Percentiles rank a stretch among this genome's conserved stretches.
phyloP scores from a whole-genome alignment of 2,797 vertebrate genomes.

The Podarcis lilfordi region DNA sequence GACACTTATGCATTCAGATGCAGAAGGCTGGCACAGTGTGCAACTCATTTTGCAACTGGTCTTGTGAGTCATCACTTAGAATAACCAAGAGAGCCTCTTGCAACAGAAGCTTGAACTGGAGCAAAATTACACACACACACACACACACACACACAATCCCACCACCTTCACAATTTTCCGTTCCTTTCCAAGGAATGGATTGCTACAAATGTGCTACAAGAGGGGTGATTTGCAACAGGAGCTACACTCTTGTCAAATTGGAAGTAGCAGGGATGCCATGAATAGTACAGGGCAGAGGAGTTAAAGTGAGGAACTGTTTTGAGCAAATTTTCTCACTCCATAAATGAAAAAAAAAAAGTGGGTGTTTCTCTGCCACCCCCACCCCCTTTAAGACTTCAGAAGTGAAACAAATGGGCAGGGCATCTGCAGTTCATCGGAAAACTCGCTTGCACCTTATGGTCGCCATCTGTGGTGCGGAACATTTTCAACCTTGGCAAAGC shows the following conservation, averaged over 20 bases:
- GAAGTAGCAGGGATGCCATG: conserved; percentile 71
- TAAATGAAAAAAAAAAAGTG: conserved; percentile 64
- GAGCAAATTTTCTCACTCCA: conserved; percentile 19
- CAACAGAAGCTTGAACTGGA: conserved; percentile 61
- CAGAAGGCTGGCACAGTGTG: conserved; percentile 4
- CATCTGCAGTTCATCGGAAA: conserved; percentile 72
- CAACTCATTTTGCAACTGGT: background rate
- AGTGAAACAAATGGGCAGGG: conserved; percentile 74
- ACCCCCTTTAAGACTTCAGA: conserved; percentile 66
- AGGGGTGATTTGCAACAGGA: conserved; percentile 69
- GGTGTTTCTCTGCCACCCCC: conserved; percentile 37
- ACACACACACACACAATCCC: background rate
- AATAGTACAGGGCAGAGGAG: conserved; percentile 67
- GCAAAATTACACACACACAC: conserved; percentile 16
- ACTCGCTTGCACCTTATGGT: conserved; percentile 76
- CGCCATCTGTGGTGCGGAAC: conserved; percentile 75
- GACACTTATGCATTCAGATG: background rate
- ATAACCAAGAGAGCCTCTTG: conserved; percentile 41
- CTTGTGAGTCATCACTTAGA: background rate
- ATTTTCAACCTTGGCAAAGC: conserved; percentile 77
- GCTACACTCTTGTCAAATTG: conserved; percentile 66
- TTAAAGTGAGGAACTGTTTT: conserved; percentile 46
- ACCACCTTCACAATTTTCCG: conserved; percentile 35
- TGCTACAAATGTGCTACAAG: conserved; percentile 69
- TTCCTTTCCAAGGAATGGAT: conserved; percentile 66